These are phyloP conservation scores for Caenorhabditis brenneri DNA, from an alignment of 1,140 invertebrate species.

Conservation along the genomic window DNA sequence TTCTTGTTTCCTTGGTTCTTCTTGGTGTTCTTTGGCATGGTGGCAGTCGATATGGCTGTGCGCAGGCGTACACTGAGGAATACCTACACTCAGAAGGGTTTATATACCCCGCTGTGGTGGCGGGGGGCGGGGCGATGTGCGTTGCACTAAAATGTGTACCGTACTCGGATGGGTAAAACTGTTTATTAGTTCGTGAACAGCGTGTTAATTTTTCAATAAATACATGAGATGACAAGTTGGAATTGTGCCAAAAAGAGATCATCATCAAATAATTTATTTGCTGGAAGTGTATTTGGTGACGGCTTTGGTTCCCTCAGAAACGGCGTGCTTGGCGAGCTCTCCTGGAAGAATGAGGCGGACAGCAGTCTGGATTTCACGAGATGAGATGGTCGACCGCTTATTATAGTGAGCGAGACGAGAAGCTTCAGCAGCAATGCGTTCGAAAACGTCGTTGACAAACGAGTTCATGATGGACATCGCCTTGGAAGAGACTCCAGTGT, in stretches of 20 bases:
- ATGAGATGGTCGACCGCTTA: constrained; percentile 75
- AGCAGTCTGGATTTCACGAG: constrained; percentile 72
- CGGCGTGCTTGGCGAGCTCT: constrained; percentile 57
- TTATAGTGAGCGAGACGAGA: constrained; percentile 79
- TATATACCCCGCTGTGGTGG: not conserved
- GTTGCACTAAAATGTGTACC: too few species aligned
- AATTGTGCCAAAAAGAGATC: not conserved
- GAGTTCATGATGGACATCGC: constrained; percentile 78
- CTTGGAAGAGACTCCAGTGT: constrained; percentile 74
- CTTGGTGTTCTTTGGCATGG: constrained; percentile 30
- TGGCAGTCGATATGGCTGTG: not conserved
- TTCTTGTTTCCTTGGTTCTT: constrained; percentile 30
- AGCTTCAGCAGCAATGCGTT: constrained; percentile 77
- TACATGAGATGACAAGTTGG: not conserved
- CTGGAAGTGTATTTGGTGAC: constrained; percentile 57
- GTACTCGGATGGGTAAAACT: not conserved
- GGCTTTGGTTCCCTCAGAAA: constrained; percentile 55
- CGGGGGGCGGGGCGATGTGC: not conserved
- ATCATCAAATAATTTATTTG: constrained; percentile 43
- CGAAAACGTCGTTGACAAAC: constrained; percentile 78
- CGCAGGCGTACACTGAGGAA: not conserved
- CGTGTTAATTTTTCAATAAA: too few species aligned
- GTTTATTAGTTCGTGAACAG: too few species aligned
- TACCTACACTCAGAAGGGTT: not conserved
- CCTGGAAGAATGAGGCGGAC: constrained; percentile 72